Conservation (phyloP, 2,888 invertebrate genomes). For the Hermaeophaga mercurialis region DNA sequence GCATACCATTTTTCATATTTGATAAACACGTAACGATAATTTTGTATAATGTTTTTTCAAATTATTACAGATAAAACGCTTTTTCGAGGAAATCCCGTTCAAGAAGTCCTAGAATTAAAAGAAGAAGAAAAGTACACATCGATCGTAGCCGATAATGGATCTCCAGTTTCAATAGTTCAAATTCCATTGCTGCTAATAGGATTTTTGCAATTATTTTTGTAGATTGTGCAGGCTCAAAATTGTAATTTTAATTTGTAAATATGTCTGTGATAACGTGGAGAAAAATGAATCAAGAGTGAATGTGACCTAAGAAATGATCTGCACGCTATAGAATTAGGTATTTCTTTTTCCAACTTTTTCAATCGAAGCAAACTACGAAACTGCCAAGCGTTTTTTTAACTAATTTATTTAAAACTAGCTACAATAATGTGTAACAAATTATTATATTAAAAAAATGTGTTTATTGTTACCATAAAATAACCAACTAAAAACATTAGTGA, state of each 20-base stretch:
- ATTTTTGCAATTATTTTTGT: slow-evolving; percentile 41
- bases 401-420: slow-evolving; percentile 13
- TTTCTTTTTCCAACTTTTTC: background rate
- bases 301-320: slow-evolving; percentile 21
- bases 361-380: background rate
- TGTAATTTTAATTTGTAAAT: slow-evolving; percentile 40
- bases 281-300: slow-evolving; percentile 20
- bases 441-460: background rate
- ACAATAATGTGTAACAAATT: background rate
- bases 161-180: slow-evolving; percentile 23
- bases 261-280: slow-evolving; percentile 44
- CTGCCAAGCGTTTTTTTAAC: slow-evolving; percentile 15
- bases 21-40: too few species aligned
- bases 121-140: slow-evolving; percentile 53
- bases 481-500: background rate
- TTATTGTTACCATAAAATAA: slow-evolving; percentile 12
- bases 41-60: slow-evolving; percentile 7
- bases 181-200: slow-evolving; percentile 32
- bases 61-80: slow-evolving; percentile 34
- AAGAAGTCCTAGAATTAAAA: slow-evolving; percentile 40
- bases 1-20: too few species aligned
- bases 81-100: slow-evolving; percentile 29
- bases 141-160: slow-evolving; percentile 50
- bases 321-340: background rate
- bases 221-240: slow-evolving; percentile 45